phyloP scores from a whole-genome alignment of 2,797 vertebrate genomes.

The Hybognathus amarus region DNA sequence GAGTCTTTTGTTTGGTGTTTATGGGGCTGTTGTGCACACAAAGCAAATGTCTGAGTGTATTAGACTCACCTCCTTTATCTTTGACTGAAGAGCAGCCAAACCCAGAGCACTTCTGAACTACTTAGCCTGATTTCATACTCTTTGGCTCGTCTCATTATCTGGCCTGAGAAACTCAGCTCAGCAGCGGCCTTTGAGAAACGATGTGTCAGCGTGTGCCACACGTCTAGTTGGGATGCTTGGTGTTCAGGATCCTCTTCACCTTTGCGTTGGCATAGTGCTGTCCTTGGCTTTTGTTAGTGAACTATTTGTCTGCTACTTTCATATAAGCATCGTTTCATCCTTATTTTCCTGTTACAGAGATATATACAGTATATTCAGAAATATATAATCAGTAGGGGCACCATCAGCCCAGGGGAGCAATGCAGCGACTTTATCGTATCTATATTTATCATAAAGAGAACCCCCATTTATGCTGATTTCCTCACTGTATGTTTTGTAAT shows the following conservation, averaged over 20 bases:
- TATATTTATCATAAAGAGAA: slow-evolving; percentile 61
- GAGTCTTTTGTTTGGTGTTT: slow-evolving; percentile 7
- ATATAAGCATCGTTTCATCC: slow-evolving; percentile 59
- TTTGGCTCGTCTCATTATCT: not conserved
- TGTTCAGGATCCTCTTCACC: slow-evolving; percentile 41
- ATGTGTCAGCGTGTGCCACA: slow-evolving; percentile 15
- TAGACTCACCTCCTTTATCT: not conserved
- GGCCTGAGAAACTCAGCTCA: slow-evolving; percentile 3
- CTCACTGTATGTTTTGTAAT: slow-evolving; percentile 80
- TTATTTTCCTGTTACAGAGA: slow-evolving; percentile 68
- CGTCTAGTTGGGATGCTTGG: slow-evolving; percentile 14
- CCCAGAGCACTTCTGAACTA: slow-evolving; percentile 14
- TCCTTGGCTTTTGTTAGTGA: slow-evolving; percentile 14
- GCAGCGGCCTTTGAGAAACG: slow-evolving; percentile 10
- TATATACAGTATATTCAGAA: slow-evolving; percentile 68
- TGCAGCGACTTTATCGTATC: slow-evolving; percentile 38
- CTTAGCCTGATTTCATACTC: slow-evolving; percentile 25
- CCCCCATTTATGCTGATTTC: slow-evolving; percentile 59
- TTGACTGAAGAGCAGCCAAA: not conserved
- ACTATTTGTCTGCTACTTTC: slow-evolving; percentile 66
- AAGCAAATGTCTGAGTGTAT: slow-evolving; percentile 34
- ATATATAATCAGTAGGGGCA: slow-evolving; percentile 61
- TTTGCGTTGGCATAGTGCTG: slow-evolving; percentile 27
- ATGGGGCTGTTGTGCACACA: not conserved
- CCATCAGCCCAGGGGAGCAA: slow-evolving; percentile 39